These are phyloP conservation scores for Spongilla lacustris DNA, from an alignment of 37 sponge, comb jelly and placozoan genomes.

Conservation along the genomic window DNA sequence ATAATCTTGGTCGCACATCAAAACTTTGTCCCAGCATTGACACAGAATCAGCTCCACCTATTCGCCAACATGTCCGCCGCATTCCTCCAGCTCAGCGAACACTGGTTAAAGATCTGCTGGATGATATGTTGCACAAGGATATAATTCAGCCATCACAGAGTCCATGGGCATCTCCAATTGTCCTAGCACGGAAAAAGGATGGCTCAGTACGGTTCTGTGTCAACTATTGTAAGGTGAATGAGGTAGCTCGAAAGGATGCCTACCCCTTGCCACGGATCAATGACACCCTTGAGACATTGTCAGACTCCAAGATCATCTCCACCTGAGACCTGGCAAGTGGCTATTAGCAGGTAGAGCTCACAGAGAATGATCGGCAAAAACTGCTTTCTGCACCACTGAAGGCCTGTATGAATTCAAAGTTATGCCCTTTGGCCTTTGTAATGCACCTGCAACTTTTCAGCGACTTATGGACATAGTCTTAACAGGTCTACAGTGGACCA, in stretches of 20 bases:
- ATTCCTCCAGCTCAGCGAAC: not conserved
- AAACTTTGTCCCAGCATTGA: not conserved
- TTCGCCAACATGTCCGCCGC: not conserved
- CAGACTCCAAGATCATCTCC: no score
- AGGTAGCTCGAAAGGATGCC: constrained; percentile 1
- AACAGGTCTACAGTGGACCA: constrained; percentile 26
- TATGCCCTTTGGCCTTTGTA: no score
- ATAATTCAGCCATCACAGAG: constrained; percentile 19
- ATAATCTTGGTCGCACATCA: not conserved
- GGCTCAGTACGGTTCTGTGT: constrained; percentile 5
- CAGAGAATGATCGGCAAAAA: not conserved
- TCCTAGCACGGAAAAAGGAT: constrained; percentile 14
- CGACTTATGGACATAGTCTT: constrained; percentile 30
- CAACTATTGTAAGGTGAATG: constrained; percentile 19
- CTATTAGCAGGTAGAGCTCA: not conserved
- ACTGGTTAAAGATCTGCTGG: constrained; percentile 1
- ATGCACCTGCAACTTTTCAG: no score
- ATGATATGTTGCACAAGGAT: constrained; percentile 1
- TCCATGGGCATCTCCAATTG: constrained; percentile 15
- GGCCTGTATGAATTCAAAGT: constrained; percentile 11
- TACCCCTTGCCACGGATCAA: constrained; percentile 15
- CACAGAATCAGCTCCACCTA: not conserved
- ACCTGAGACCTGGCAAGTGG: not conserved
- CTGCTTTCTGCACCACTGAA: constrained; percentile 7
- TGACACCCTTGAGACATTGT: no score